Percentiles rank a stretch among this genome's conserved stretches.
These are phyloP conservation scores for Callitettix versicolor DNA, from an alignment of 1,140 invertebrate species.

Conservation along the genomic window DNA sequence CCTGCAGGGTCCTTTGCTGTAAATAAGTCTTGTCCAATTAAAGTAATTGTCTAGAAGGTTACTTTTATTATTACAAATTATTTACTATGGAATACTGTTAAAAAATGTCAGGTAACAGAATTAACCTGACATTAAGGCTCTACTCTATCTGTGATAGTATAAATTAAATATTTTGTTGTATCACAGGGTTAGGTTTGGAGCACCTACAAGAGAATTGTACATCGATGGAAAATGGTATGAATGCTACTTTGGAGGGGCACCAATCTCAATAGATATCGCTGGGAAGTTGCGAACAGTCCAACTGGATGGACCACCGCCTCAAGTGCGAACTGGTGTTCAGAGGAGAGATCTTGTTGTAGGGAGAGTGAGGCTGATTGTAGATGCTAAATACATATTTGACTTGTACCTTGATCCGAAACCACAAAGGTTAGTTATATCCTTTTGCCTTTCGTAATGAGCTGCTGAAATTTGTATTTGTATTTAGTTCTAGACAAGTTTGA, in stretches of 20 bases:
- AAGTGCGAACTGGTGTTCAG: slow-evolving; percentile 60
- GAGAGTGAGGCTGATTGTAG: slow-evolving; percentile 71
- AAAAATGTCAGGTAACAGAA: no score
- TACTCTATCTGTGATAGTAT: no score
- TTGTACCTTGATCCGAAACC: slow-evolving; percentile 79
- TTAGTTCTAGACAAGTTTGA: no score
- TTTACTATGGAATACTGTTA: no score
- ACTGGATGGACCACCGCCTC: slow-evolving; percentile 77
- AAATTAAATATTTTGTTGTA: no score
- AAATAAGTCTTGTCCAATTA: no score
- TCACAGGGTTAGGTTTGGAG: slow-evolving; percentile 71
- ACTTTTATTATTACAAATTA: no score
- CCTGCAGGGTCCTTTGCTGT: no score
- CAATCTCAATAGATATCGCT: slow-evolving; percentile 70
- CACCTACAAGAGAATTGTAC: slow-evolving; percentile 82
- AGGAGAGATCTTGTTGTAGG: slow-evolving; percentile 69
- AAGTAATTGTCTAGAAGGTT: no score
- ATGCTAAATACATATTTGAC: slow-evolving; percentile 63
- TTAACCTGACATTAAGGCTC: no score
- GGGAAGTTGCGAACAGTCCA: slow-evolving; percentile 63
- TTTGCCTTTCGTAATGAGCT: no score
- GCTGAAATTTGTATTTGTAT: no score
- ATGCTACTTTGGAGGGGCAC: slow-evolving; percentile 83
- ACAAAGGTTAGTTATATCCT: slow-evolving; percentile 48
- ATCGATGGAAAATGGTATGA: slow-evolving; percentile 80